These are phyloP conservation scores for Melieria picta DNA, from an alignment of 2,888 invertebrate genomes.

Conservation along the genomic window DNA sequence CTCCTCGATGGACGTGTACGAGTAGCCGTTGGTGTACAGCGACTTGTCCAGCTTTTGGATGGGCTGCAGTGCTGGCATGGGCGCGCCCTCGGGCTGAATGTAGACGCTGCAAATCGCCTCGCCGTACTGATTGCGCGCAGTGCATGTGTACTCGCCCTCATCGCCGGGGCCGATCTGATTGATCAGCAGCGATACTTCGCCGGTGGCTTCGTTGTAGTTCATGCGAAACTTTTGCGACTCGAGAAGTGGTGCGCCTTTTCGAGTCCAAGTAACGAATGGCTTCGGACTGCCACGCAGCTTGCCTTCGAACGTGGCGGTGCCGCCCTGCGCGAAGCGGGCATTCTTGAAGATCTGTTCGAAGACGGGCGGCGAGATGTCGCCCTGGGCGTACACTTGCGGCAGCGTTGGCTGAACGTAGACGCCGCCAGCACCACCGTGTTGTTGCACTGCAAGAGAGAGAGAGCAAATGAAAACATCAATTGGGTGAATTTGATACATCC, in stretches of 20 bases:
- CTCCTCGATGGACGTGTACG: constrained; percentile 73
- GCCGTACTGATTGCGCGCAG: constrained; percentile 93
- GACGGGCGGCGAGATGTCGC: constrained; percentile 89
- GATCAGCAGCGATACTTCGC: constrained; percentile 90
- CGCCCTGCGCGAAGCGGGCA: constrained; percentile 94
- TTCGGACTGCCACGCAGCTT: constrained; percentile 90
- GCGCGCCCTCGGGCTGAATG: constrained; percentile 89
- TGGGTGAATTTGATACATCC: not conserved
- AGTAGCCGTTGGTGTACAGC: constrained; percentile 79
- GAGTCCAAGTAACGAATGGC: constrained; percentile 90
- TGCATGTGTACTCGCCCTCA: constrained; percentile 96
- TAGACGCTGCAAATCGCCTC: constrained; percentile 96
- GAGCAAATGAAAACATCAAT: not conserved
- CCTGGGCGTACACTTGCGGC: constrained; percentile 71
- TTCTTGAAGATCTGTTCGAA: constrained; percentile 96
- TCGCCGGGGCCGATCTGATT: constrained; percentile 95
- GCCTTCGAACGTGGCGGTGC: constrained; percentile 92
- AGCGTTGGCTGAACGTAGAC: constrained; percentile 62
- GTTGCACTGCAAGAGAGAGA: constrained; percentile 51
- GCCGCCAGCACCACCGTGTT: constrained; percentile 56
- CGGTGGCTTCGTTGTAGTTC: constrained; percentile 90
- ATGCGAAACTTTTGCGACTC: constrained; percentile 89
- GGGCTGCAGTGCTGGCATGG: constrained; percentile 74
- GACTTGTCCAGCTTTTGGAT: constrained; percentile 73
- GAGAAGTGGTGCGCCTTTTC: constrained; percentile 84